Evolutionary conservation across 2,797 vertebrate genomes (phyloP), one percentile per base, ranked within the genome.

Genomic region (Sebastes itinus): DNA sequence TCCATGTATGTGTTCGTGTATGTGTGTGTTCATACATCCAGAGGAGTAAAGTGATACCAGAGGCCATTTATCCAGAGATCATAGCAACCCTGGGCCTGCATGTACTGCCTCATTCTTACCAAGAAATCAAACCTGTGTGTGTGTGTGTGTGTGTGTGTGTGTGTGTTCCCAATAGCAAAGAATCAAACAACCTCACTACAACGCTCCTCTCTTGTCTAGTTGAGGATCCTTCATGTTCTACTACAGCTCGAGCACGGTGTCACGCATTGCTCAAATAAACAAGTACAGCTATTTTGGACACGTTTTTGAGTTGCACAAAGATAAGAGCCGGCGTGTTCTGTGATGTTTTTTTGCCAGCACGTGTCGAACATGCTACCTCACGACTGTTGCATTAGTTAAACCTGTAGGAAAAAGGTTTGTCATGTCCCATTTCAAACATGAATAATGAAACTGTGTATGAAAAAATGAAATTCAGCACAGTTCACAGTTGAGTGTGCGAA

Each of bases 21-120:
- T 33, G 9, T 61, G 10, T 56, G 18, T 61, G 33, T 42, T 74
- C 25, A 23, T 80, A 73, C 60, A 42, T 77, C 52, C 73, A 69
- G 56, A 62, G 23, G 32, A 71, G 71, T 81, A 81, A 80, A 77
- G 79, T 81, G 78, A 81, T 81, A 84, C 76, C 66, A 90, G 82
- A 87, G 83, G 81, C 86, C 84, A 83, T 88, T 86, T 81, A 80
- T 78, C 80, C 80, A 83, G 71, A 84, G 83, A 92, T 91, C 80
- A 84, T 69, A 87, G 60, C 65, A 80, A 74, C 69, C 25, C 32
- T 49, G 49, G 52, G 66, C 82, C 72, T 80, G 71, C 72, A 78
- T 82, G 63, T 60, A 66, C 78, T 11, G 65, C 55, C 35, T 82
- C 60, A 60, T 81, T 88, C 68, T 70, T 70, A 81, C 56, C 74